Evolutionary conservation across 2,113 vertebrate species (phyloP), one percentile per base, ranked within the genome.

Genomic region (Narcine bancroftii): DNA sequence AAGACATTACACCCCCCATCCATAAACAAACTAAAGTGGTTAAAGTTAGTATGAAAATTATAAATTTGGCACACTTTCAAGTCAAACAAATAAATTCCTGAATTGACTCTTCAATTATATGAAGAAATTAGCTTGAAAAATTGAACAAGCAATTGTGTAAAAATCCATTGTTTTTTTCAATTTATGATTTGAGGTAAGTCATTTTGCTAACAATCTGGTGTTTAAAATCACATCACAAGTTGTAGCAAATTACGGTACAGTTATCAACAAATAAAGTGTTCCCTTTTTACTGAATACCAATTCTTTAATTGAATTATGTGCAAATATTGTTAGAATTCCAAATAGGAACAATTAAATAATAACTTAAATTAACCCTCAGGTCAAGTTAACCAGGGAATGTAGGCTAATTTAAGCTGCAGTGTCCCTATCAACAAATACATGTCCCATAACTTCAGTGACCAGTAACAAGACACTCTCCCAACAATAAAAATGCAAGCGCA

Each of bases 401-500:
- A 47, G 66, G 2, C 24, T 53, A 42, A 81, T 71, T 92, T 42
- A 0, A 91, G 92, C 53, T 93, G 93, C 93, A 73, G 83, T 0
- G 75, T 92, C 93, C 94, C 93, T 93, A 93, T 92, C 39, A 93
- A 91, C 93, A 89, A 93, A 94, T 94, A 93, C 73, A 92, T 94
- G 94, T 89, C 93, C 95, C 95, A 97, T 98, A 99, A 99, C 98
- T 96, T 98, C 97, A 98, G 98, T 95, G 96, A 96, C 93, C 95
- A 93, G 85, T 93, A 91, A n/a, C 36, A 91, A 91, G 39, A 91
- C 89, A 91, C 42, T 71, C 89, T 89, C 36, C 9, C 89, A 91
- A 91, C 65, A 91, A 91, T 45, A 91, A 69, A 26, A 45, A 69
- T 91, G 39, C 89, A 91, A 91, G 39, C 89, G 71, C 42, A 91